A percentile compares a stretch with the other conserved stretches of the same genome.
Conservation (phyloP, 2,888 invertebrate genomes). For the Thumatha senex region DNA sequence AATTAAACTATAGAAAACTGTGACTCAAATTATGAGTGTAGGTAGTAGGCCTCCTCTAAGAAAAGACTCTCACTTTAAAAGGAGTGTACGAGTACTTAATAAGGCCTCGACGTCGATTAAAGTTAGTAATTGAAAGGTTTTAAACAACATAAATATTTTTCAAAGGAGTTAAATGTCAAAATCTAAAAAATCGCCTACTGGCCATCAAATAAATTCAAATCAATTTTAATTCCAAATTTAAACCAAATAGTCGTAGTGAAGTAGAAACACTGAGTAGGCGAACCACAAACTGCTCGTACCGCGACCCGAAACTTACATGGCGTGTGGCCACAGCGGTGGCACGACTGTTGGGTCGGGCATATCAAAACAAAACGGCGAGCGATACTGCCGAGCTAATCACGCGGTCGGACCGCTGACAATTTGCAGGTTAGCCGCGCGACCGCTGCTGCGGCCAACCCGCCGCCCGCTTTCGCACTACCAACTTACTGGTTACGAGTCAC, state of each 20-base stretch:
- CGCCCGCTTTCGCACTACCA: slow-evolving; percentile 14
- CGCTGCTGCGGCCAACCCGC: slow-evolving; percentile 35
- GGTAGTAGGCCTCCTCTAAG: no score
- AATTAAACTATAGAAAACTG: no score
- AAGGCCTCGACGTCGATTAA: no score
- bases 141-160: no score
- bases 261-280: slow-evolving; percentile 40
- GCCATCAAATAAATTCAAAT: slow-evolving; percentile 4
- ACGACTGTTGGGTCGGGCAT: slow-evolving; percentile 36
- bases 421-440: slow-evolving; percentile 65
- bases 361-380: slow-evolving; percentile 60
- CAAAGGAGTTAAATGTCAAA: no score
- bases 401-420: slow-evolving; percentile 53
- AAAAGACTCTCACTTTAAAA: no score
- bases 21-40: no score
- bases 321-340: slow-evolving; percentile 40
- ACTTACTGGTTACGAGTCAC: slow-evolving; percentile 27
- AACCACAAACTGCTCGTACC: slow-evolving; percentile 59
- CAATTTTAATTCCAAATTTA: slow-evolving; percentile 14
- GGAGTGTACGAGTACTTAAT: no score
- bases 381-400: slow-evolving; percentile 62
- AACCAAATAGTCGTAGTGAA: slow-evolving; percentile 34
- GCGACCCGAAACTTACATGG: slow-evolving; percentile 52
- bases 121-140: no score
- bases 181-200: no score